phyloP scores from a whole-genome alignment of 2,797 vertebrate genomes.

The Sebastes wilsoni region DNA sequence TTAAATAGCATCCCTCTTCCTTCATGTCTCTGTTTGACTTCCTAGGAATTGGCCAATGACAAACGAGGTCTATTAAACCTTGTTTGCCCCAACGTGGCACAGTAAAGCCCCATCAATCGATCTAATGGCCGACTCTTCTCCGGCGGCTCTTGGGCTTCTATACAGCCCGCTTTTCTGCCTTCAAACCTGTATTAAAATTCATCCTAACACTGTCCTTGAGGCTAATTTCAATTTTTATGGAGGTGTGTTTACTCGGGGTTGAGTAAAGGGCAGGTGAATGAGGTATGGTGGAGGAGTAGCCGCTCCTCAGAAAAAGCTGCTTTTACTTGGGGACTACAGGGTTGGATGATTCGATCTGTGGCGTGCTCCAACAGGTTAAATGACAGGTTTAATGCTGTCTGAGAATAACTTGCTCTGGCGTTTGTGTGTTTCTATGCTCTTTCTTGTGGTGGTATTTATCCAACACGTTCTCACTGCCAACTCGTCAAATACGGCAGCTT shows the following conservation, averaged over 20 bases:
- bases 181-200: conserved; percentile 59
- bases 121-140: conserved; percentile 59
- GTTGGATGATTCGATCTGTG: conserved; percentile 25
- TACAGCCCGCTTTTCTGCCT: conserved; percentile 14
- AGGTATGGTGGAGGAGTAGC: conserved; percentile 20
- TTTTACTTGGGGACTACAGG: conserved; percentile 33
- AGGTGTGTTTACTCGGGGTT: conserved; percentile 56
- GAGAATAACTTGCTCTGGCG: conserved; percentile 8
- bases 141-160: conserved; percentile 31
- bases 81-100: conserved; percentile 62
- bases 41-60: conserved; percentile 56
- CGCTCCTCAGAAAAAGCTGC: conserved; percentile 17
- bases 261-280: conserved; percentile 52
- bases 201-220: conserved; percentile 54
- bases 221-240: conserved; percentile 62
- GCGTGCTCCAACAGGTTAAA: conserved; percentile 43
- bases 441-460: neutral
- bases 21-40: conserved; percentile 27
- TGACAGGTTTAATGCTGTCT: conserved; percentile 32
- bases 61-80: conserved; percentile 72
- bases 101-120: conserved; percentile 74
- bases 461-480: neutral
- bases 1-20: conserved; percentile 28
- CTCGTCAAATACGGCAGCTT: neutral
- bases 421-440: neutral